Conservation (phyloP, 2,888 invertebrate genomes). For the Euclidia mi region DNA sequence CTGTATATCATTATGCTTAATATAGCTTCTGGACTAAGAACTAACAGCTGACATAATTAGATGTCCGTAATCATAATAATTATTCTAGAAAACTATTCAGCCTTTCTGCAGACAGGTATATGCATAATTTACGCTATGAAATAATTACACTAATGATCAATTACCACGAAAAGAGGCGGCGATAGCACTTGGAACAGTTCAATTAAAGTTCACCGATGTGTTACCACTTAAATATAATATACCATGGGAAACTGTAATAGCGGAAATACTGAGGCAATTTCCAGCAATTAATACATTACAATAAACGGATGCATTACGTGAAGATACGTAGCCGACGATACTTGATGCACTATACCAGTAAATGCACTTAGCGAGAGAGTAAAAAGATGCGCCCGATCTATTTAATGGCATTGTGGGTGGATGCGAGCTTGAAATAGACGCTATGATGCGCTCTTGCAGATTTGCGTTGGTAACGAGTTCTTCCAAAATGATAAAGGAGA, state of each 20-base stretch:
- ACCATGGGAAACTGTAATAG: neutral
- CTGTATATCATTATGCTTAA: too few relatives aligned
- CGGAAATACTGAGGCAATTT: constrained; percentile 8
- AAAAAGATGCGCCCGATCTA: constrained; percentile 85
- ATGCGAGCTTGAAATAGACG: constrained; percentile 56
- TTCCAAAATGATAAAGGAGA: constrained; percentile 5
- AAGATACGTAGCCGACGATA: constrained; percentile 38
- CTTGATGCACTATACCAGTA: constrained; percentile 81
- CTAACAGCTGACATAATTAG: too few relatives aligned
- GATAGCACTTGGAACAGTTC: too few relatives aligned
- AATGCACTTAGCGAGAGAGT: constrained; percentile 86
- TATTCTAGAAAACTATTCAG: too few relatives aligned
- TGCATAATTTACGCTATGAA: too few relatives aligned
- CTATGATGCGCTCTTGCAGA: constrained; percentile 31
- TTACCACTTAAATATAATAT: neutral
- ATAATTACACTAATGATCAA: too few relatives aligned
- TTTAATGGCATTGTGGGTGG: constrained; percentile 81
- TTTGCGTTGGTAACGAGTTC: constrained; percentile 10
- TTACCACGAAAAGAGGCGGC: too few relatives aligned
- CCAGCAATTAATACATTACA: constrained; percentile 47
- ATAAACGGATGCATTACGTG: constrained; percentile 50
- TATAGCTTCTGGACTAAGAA: too few relatives aligned
- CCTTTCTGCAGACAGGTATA: too few relatives aligned
- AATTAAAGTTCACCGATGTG: neutral
- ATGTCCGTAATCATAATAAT: too few relatives aligned